Evolutionary conservation across 2,888 invertebrate species (phyloP), one percentile per base, ranked within the genome.

Genomic region (Acanthopleura granulata): DNA sequence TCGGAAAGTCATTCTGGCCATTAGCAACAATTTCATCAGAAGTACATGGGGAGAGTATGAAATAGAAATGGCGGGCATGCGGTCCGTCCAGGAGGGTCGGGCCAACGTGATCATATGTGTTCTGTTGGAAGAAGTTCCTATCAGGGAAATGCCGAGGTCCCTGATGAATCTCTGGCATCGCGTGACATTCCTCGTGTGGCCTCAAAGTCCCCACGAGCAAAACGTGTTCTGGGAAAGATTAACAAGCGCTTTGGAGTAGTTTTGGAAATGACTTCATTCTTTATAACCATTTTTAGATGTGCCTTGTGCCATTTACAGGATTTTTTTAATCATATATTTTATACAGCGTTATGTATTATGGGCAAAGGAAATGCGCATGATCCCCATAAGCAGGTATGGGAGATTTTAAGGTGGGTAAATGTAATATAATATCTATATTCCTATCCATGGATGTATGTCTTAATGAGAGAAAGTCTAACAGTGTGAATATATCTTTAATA

Each of bases 21-120:
- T 72, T 16, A 72, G 40, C 57, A 14, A 16, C 15, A 14, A 57
- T 22, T 72, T 72, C 18, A 15, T 72, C 40, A n/a, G 12, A 16
- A 27, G 51, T 25, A 72, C 50, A 11, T 72, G 57, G 51, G 50
- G 72, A 18, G 22, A 50, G 18, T 51, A 25, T 22, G 72, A 72
- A 27, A 72, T 72, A 14, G 27, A 72, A 29, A 51, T 51, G 25
- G 72, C 72, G 9, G 51, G 25, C 50, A 72, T 72, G 72, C 50
- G 57, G 15, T 51, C 29, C 3, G 22, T 72, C 1, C 18, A 50
- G 12, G 72, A 57, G 25, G 57, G 25, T 16, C 16, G 50, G n/a
- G 29, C 18, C 9, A 29, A 57, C 27, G 57, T 72, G 18, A 50
- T 72, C 3, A 27, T 72, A 18, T 27, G 27, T 40, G 57, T 72